Conservation (phyloP, 1,140 invertebrate genomes). For the Pseudomyrmex pallidus region DNA sequence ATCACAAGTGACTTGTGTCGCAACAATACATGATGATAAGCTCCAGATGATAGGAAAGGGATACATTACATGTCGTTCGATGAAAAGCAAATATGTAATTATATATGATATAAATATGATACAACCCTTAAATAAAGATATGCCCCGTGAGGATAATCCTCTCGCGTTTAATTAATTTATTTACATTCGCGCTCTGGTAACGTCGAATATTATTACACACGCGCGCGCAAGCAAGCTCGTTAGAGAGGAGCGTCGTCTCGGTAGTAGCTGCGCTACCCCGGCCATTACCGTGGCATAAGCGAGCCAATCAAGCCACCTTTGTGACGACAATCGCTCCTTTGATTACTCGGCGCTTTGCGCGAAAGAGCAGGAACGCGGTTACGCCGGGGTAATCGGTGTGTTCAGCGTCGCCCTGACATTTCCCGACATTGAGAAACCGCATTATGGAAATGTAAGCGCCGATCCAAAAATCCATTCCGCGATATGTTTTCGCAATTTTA, state of each 20-base stretch:
- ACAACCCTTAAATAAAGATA: no score
- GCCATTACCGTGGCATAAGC: constrained; percentile 78
- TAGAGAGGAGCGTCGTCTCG: constrained; percentile 51
- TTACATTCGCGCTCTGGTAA: background rate
- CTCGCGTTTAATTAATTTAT: background rate
- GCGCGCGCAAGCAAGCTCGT: constrained; percentile 42
- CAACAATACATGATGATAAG: no score
- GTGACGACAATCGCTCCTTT: constrained; percentile 79
- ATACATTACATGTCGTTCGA: no score
- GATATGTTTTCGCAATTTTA: background rate
- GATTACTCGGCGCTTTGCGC: constrained; percentile 79
- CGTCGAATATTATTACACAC: background rate
- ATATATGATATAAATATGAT: no score
- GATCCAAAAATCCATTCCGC: constrained; percentile 4
- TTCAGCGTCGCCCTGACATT: constrained; percentile 12
- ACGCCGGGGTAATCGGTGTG: constrained; percentile 64
- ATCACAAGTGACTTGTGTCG: no score
- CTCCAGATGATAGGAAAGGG: no score
- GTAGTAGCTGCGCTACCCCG: constrained; percentile 24
- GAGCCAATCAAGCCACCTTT: constrained; percentile 82
- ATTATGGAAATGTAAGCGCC: constrained; percentile 15
- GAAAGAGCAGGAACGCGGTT: constrained; percentile 71
- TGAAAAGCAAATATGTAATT: no score
- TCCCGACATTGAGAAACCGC: background rate
- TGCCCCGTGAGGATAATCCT: no score